Base-by-base conservation (phyloP, 2,888 invertebrate genomes). In the Tenthredo scrophulariae region DNA sequence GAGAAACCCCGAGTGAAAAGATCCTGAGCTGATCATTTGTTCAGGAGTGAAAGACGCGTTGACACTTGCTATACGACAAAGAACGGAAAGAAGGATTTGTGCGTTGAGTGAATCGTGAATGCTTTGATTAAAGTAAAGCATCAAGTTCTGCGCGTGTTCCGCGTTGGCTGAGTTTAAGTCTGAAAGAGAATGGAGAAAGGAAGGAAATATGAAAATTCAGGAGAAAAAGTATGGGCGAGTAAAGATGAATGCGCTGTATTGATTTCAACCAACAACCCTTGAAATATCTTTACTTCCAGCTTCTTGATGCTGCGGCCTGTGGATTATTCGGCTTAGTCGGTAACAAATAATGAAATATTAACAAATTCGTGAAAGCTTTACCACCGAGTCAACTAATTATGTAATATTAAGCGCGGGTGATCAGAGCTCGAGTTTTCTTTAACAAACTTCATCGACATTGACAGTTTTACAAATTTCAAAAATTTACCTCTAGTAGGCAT, bases 221-320 rank as follows among this genome's bases (percentile, higher is more conserved):
- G 77, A 77, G 77, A 54, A 77, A 50, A 50, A 77, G 54, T 46
- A 58, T 26, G 79, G 37, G 79, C 22, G 58, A 50, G 40, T 37
- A 40, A 40, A 40, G 40, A 80, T 62, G 58, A 80, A 80, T 80
- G 37, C 37, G 62, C 33, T 80, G 58, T 80, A 80, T 62, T 62
- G 80, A 80, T 80, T 80, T 80, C 62, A n/a, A 62, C 62, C 80
- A 80, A 80, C 58, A 80, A 40, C 80, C 62, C 62, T 80, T 22
- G 33, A 80, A 62, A 62, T 80, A 62, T 58, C 50, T 80, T 58
- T 26, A 62, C 37, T 62, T 62, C 40, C 58, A 7, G 40, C 37
- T 26, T 40, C 40, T 62, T 33, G 40, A 37, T 79, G 37, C 58
- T 33, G 33, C 22, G 10, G 40, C 22, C 58, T 33, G 33, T 37